Conservation (phyloP, 2,888 invertebrate species). For the Bhutanitis thaidina region DNA sequence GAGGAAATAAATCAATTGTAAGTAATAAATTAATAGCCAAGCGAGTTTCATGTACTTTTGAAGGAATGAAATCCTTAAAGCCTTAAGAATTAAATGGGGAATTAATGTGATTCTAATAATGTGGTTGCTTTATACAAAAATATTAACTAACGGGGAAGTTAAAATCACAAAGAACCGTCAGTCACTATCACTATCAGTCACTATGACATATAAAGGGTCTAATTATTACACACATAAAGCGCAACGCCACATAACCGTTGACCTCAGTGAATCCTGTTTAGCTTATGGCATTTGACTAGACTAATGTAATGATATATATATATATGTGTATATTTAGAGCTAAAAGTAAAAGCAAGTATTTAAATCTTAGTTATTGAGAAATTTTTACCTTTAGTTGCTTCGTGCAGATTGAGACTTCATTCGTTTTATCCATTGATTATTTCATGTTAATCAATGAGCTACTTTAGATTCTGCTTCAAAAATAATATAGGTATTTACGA, state of each 20-base stretch:
- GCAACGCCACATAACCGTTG: slow-evolving; percentile 27
- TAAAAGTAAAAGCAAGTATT: slow-evolving; percentile 12
- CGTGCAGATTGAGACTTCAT: no score
- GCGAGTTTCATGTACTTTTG: no score
- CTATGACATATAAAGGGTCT: slow-evolving; percentile 7
- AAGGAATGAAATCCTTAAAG: no score
- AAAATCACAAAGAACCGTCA: background rate
- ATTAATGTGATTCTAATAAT: no score
- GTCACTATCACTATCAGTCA: slow-evolving; percentile 1
- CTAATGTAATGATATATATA: slow-evolving; percentile 39
- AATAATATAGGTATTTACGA: no score
- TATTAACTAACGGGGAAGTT: background rate
- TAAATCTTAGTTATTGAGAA: slow-evolving; percentile 1
- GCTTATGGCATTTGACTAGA: slow-evolving; percentile 57
- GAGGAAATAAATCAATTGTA: no score
- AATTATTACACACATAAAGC: slow-evolving; percentile 10
- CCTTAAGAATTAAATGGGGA: no score
- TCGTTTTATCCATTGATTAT: no score
- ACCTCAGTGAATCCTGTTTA: slow-evolving; percentile 55
- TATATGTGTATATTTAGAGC: slow-evolving; percentile 22
- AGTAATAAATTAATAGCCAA: no score
- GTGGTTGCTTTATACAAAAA: no score
- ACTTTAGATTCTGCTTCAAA: no score
- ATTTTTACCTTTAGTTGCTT: background rate
- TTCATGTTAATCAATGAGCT: no score